Evolutionary conservation across 1,140 invertebrate genomes (phyloP), one percentile per base, ranked within the genome.

Genomic region (Atopsyche davidsoni): DNA sequence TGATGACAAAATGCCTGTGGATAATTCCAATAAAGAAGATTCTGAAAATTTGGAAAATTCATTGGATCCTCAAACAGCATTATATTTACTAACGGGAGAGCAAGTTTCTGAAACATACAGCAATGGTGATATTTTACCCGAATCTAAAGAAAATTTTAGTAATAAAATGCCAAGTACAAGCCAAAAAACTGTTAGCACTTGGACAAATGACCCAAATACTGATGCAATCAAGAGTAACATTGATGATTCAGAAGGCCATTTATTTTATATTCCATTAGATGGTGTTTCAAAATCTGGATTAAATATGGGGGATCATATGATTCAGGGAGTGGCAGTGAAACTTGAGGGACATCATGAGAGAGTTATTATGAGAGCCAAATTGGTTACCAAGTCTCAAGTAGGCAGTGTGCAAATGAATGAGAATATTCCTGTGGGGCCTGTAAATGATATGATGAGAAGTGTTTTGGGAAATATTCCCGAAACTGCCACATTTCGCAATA

Each of bases 261-360:
- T 82, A n/a, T 85, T 85, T 62, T 85, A 85, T 50, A 82, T 85
- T 62, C 83, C 83, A 0, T 56, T 83, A 2, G 79, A 81, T 60
- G 73, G 78, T 6, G 69, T 73, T 0, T 72, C 71, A 2, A 66
- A 67, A 13, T 70, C 68, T 10, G 73, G 68, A 0, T 67, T 64
- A 16, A 70, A 67, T 55, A 19, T 67, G 64, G 65, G 68, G 2
- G 68, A 75, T 46, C 72, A 76, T 46, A 55, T 79, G 16, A 82
- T 83, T 46, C 80, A 83, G 55, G 82, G 81, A 2, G 80, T 84
- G 0, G 79, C 80, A 1, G 79, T 82, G 2, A 83, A 84, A 59
- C 61, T 84, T 16, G 81, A 72, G 23, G 78, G 78, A 10, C 76
- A 79, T 3, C 81, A 80, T 60, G 79, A 79, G 41, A 71, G 77